Base-by-base conservation (phyloP, 1,140 invertebrate genomes). In the Berghia stephanieae region DNA sequence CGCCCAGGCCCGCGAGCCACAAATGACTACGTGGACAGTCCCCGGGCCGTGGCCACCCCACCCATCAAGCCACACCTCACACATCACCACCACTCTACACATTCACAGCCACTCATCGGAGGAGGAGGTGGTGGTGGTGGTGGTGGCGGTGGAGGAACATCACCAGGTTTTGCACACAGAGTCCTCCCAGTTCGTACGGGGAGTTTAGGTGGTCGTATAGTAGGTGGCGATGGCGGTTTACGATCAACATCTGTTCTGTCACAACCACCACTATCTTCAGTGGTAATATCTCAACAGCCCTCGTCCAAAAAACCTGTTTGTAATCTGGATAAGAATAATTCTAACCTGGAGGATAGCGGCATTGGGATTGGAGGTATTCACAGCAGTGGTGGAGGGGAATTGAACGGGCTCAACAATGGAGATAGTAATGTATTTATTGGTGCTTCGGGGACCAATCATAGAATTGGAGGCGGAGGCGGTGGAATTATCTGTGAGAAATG, bases 401-500 rank as follows among this genome's bases (percentile, higher is more conserved):
- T n/a, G n/a, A n/a, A n/a, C n/a, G n/a, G n/a, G n/a, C n/a, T n/a
- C n/a, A n/a, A n/a, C n/a, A n/a, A n/a, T n/a, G n/a, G n/a, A n/a
- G n/a, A n/a, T n/a, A n/a, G n/a, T n/a, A n/a, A n/a, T n/a, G n/a
- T n/a, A n/a, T n/a, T 71, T 40, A 75, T 81, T 69, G 79, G 70
- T 71, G 75, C 67, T 38, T 68, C 66, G 10, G 93, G 83, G 27
- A 74, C 79, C 67, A 82, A 82, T 42, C 81, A 84, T 75, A n/a
- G n/a, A n/a, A n/a, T n/a, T n/a, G n/a, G n/a, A n/a, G n/a, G n/a
- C n/a, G n/a, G n/a, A n/a, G 83, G 80, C 18, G 88, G 90, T 38
- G 89, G 94, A 10, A 96, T 96, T 83, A 93, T 95, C 85, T 97
- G 95, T 91, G 92, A 92, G 52, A 92, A 93, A 79, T 98, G 96